Percentiles rank a stretch among this genome's conserved stretches.
These are phyloP conservation scores for Hippocampus guttulatus DNA, from an alignment of 2,113 vertebrate genomes.

Conservation along the genomic window DNA sequence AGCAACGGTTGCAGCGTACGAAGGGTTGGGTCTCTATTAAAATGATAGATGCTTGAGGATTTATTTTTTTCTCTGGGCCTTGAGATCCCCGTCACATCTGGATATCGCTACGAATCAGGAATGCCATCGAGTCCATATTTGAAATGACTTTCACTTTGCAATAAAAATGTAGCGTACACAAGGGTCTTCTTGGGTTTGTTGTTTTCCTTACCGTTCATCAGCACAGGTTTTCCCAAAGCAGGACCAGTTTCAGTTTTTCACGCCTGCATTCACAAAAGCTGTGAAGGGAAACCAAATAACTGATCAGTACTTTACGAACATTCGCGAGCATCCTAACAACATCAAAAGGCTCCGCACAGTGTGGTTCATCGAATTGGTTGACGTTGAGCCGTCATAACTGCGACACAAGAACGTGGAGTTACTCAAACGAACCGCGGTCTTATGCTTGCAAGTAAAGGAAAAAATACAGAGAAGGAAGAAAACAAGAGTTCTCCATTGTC, in stretches of 20 bases:
- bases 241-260: neutral
- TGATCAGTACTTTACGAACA: neutral
- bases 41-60: conserved; percentile 23
- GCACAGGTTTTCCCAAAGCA: neutral
- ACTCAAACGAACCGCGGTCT: neutral
- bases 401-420: neutral
- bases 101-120: conserved; percentile 32
- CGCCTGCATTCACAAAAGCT: neutral
- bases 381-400: neutral
- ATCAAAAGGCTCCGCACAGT: too few species aligned
- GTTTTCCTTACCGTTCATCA: neutral
- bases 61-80: conserved; percentile 11
- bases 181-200: neutral
- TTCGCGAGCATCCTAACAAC: too few species aligned
- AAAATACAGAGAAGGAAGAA: neutral
- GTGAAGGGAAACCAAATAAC: neutral
- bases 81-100: conserved; percentile 15
- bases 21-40: conserved; percentile 37
- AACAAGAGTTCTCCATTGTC: neutral
- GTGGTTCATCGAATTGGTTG: too few species aligned
- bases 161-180: neutral
- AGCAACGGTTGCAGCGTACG: conserved; percentile 20
- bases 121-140: conserved; percentile 19
- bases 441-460: neutral
- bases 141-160: neutral